A percentile compares a stretch with the other conserved stretches of the same genome.
phyloP scores from a whole-genome alignment of 2,888 invertebrate species.

The Heteromurus nitidus region DNA sequence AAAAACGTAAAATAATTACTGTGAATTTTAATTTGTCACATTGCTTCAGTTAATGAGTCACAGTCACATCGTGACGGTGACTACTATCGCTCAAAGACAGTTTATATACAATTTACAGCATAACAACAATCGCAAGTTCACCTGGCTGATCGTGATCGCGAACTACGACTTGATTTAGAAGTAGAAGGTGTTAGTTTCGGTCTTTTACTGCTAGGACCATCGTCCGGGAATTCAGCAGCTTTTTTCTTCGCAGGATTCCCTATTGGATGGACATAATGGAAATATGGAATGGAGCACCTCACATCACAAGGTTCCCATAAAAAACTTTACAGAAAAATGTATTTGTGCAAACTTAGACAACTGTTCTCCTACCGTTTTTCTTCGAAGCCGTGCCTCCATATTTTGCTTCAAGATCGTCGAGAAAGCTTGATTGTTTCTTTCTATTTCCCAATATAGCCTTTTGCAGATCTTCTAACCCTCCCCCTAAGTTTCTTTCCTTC shows the following conservation, averaged over 20 bases:
- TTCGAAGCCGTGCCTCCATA: conserved; percentile 55
- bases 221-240: conserved; percentile 25
- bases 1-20: too few relatives aligned
- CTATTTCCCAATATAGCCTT: conserved; percentile 62
- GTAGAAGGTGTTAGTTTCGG: too few relatives aligned
- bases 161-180: conserved; percentile 20
- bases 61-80: too few relatives aligned
- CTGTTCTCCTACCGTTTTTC: conserved; percentile 21
- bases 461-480: conserved; percentile 61
- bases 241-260: conserved; percentile 47
- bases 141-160: conserved; percentile 27
- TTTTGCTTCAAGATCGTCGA: conserved; percentile 69
- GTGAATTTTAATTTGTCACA: too few relatives aligned
- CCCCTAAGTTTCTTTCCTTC: conserved; percentile 59
- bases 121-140: background rate
- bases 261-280: too few relatives aligned
- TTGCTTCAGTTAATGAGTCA: too few relatives aligned
- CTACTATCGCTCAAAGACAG: background rate
- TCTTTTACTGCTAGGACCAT: conserved; percentile 31
- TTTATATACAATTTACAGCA: too few relatives aligned
- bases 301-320: too few relatives aligned
- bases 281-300: too few relatives aligned
- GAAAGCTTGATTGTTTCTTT: conserved; percentile 45
- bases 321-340: background rate
- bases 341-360: too few relatives aligned